phyloP scores from a whole-genome alignment of 2,888 invertebrate genomes.

The Agrotis puta region DNA sequence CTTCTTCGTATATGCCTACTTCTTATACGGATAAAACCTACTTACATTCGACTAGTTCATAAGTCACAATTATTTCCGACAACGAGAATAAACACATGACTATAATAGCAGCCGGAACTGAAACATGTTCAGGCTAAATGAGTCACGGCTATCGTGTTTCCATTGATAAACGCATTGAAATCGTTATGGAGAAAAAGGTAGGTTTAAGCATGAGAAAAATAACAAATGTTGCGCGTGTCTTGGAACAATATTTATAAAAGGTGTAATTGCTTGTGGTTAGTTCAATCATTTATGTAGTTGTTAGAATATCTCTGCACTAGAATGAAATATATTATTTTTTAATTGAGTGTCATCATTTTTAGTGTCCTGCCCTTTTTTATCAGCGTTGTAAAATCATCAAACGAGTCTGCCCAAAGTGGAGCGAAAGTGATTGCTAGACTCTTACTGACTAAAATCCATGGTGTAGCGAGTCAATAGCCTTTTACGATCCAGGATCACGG shows the following conservation, averaged over 20 bases:
- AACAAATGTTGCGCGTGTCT: slow-evolving; percentile 3
- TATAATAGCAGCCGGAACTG: slow-evolving; percentile 46
- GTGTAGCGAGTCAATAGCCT: too few relatives aligned
- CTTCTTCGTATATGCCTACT: background rate
- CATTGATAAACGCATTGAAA: slow-evolving; percentile 53
- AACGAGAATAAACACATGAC: slow-evolving; percentile 14
- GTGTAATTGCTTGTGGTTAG: background rate
- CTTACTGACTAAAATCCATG: too few relatives aligned
- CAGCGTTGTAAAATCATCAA: too few relatives aligned
- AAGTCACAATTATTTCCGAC: slow-evolving; percentile 34
- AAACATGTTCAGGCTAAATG: slow-evolving; percentile 46
- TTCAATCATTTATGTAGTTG: background rate
- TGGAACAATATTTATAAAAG: slow-evolving; percentile 6
- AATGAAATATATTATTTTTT: too few relatives aligned
- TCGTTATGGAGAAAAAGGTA: slow-evolving; percentile 31
- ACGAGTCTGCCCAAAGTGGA: too few relatives aligned
- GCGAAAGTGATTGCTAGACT: too few relatives aligned
- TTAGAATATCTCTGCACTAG: background rate
- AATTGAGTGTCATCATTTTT: too few relatives aligned
- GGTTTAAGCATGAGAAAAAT: slow-evolving; percentile 8
- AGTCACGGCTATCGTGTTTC: slow-evolving; percentile 55
- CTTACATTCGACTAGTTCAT: slow-evolving; percentile 8
- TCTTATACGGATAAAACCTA: background rate
- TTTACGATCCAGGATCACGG: too few relatives aligned
- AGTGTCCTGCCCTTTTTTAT: too few relatives aligned